Evolutionary conservation across 2,113 vertebrate genomes (phyloP).

Genomic region (Lates calcarifer): DNA sequence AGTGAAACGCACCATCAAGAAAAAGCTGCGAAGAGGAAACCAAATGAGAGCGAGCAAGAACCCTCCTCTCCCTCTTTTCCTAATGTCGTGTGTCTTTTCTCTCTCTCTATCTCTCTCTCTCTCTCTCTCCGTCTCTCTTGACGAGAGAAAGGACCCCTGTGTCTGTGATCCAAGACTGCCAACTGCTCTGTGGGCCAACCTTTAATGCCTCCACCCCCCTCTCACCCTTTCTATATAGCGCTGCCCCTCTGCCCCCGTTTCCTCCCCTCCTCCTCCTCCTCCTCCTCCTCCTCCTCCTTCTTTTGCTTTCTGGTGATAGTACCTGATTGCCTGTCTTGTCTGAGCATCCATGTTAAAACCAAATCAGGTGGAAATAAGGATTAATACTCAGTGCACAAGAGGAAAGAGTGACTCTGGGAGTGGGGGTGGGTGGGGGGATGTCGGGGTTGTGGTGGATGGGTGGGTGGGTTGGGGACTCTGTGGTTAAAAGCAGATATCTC

Average conservation of each 20-base stretch:
- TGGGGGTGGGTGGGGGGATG: not conserved
- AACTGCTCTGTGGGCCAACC: conserved; percentile 67
- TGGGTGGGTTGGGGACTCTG: not conserved
- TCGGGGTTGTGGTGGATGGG: not conserved
- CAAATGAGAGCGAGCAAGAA: conserved; percentile 38
- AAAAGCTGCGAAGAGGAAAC: conserved; percentile 53
- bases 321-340: conserved; percentile 99
- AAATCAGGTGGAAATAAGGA: conserved; percentile 50
- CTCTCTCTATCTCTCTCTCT: conserved; percentile 44
- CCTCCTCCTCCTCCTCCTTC: conserved; percentile 74
- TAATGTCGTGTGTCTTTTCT: conserved; percentile 44
- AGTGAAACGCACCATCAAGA: conserved; percentile 32
- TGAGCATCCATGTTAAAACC: conserved; percentile 85
- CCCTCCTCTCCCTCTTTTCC: conserved; percentile 42
- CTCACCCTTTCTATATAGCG: conserved; percentile 35
- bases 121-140: conserved; percentile 48
- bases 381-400: conserved; percentile 42
- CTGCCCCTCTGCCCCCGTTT: conserved; percentile 52
- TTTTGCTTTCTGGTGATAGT: conserved; percentile 95
- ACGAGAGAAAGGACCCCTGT: conserved; percentile 61
- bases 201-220: conserved; percentile 63
- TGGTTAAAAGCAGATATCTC: conserved; percentile 91
- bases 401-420: conserved; percentile 43
- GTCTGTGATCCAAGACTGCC: conserved; percentile 81
- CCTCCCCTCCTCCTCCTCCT: no score